These are phyloP conservation scores for Drosophila mayri DNA, from an alignment of 1,140 invertebrate species.

Conservation along the genomic window DNA sequence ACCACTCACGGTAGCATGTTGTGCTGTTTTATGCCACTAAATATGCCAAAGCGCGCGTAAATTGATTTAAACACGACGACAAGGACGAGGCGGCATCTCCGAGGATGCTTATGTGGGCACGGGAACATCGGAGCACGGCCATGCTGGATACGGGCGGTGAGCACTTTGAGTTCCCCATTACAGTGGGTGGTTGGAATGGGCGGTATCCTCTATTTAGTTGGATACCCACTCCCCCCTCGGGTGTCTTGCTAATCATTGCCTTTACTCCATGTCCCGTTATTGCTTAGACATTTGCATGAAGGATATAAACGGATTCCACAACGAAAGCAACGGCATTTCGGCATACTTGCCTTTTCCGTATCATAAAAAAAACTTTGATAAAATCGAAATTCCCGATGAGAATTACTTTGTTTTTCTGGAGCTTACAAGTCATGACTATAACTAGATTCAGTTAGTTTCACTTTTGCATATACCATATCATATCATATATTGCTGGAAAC, in stretches of 20 bases:
- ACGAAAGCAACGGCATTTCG: conserved; percentile 20
- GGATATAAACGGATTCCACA: conserved; percentile 34
- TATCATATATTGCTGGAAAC: too few species aligned
- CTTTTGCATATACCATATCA: too few species aligned
- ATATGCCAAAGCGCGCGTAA: conserved; percentile 79
- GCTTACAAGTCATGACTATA: background rate
- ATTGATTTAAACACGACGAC: conserved; percentile 79
- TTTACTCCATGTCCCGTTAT: conserved; percentile 7
- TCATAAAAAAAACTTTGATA: conserved; percentile 4
- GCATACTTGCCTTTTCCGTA: conserved; percentile 20
- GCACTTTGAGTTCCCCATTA: conserved; percentile 12
- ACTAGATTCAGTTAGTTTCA: background rate
- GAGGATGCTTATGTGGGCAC: conserved; percentile 35
- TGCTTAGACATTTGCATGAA: conserved; percentile 46
- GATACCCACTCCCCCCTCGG: conserved; percentile 13
- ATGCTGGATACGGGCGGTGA: conserved; percentile 22
- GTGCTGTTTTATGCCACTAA: conserved; percentile 68
- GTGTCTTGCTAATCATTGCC: conserved; percentile 37
- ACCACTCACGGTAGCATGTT: conserved; percentile 41
- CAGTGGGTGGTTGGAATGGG: background rate
- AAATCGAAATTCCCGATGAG: background rate
- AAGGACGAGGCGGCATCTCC: conserved; percentile 37
- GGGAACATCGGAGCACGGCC: conserved; percentile 3
- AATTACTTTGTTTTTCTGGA: background rate
- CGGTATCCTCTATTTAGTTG: conserved; percentile 19